phyloP scores from a whole-genome alignment of 2,113 vertebrate species.

The Sorex araneus region DNA sequence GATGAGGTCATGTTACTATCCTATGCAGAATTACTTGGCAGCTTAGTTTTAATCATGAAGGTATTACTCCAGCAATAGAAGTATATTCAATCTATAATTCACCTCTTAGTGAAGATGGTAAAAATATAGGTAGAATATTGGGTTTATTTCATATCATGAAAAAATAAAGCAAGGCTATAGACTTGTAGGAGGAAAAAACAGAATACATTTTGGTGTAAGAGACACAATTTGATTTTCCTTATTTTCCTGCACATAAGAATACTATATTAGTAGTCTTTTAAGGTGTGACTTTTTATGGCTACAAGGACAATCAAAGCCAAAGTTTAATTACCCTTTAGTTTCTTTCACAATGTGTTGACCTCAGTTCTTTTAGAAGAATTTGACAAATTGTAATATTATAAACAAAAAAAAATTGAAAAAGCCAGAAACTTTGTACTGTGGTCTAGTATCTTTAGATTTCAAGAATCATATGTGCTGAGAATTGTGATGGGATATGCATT shows the following conservation, averaged over 20 bases:
- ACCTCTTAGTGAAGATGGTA: constrained; percentile 24
- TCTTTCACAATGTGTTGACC: background rate
- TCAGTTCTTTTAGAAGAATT: background rate
- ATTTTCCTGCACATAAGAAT: background rate
- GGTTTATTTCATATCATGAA: background rate
- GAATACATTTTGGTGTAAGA: background rate
- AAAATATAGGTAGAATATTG: background rate
- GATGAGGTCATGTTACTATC: background rate
- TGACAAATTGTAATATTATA: background rate
- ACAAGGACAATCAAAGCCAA: background rate
- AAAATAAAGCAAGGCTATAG: background rate
- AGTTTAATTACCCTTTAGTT: background rate
- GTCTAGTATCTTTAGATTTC: background rate
- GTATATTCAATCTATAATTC: background rate
- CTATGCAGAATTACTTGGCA: constrained; percentile 2
- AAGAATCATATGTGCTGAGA: background rate
- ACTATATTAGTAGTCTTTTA: background rate
- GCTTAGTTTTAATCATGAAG: constrained; percentile 26
- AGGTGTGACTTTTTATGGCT: background rate
- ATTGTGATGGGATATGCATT: background rate
- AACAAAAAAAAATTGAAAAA: background rate
- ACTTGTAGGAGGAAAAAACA: background rate
- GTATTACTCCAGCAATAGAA: constrained; percentile 31
- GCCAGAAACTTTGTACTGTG: background rate
- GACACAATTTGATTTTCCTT: background rate